A percentile compares a stretch with the other conserved stretches of the same genome.
phyloP scores from a whole-genome alignment of 37 sponge, comb jelly and placozoan genomes.

The Aplysina aerophoba region DNA sequence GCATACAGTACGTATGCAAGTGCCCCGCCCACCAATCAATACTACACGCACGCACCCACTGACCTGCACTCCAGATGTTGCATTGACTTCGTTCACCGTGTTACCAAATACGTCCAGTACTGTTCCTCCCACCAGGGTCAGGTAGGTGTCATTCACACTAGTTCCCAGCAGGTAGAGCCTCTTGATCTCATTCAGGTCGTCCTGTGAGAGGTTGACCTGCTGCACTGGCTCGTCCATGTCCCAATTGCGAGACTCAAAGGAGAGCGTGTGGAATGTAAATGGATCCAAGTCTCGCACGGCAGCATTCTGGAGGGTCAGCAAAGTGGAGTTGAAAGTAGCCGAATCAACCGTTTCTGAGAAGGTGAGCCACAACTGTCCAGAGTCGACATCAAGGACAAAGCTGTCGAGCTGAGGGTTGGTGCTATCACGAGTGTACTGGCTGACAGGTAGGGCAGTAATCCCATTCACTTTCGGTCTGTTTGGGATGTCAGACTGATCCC shows the following conservation, averaged over 20 bases:
- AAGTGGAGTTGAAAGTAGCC: constrained; percentile 70
- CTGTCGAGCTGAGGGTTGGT: constrained; percentile 60
- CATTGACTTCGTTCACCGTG: constrained; percentile 30
- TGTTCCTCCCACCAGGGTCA: constrained; percentile 31
- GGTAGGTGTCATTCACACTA: constrained; percentile 49
- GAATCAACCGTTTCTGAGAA: constrained; percentile 83
- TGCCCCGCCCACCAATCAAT: too few relatives aligned
- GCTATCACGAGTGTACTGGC: constrained; percentile 58
- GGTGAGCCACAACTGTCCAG: constrained; percentile 59
- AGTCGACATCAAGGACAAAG: constrained; percentile 71
- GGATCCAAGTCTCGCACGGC: constrained; percentile 14
- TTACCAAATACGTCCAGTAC: constrained; percentile 80
- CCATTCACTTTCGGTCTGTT: constrained; percentile 42
- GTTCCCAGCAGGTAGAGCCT: constrained; percentile 59
- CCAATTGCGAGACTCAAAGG: constrained; percentile 38
- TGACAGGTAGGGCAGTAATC: constrained; percentile 49
- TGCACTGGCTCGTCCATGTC: constrained; percentile 50
- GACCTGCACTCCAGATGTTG: background rate
- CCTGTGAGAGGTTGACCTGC: constrained; percentile 50
- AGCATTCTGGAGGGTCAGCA: constrained; percentile 70
- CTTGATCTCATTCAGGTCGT: constrained; percentile 82
- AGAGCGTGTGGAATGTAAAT: constrained; percentile 65
- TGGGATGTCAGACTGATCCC: constrained; percentile 66
- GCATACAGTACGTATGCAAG: too few relatives aligned
- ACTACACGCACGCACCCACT: too few relatives aligned